Base-by-base conservation (phyloP, 2,113 vertebrate species). In the Trogon surrucura region DNA sequence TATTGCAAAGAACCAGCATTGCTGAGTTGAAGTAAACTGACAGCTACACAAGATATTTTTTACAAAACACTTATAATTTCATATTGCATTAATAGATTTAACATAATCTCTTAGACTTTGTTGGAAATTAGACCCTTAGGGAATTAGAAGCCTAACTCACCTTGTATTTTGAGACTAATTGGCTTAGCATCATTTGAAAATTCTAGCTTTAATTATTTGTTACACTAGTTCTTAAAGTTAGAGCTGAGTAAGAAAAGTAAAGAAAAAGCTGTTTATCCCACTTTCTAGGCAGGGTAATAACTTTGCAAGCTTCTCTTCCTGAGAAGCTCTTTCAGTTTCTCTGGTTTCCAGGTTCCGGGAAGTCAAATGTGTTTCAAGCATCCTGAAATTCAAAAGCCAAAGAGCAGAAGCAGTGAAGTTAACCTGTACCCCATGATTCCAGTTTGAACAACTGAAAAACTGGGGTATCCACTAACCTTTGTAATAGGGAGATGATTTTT, bases 141-240 rank as follows among this genome's bases (percentile, higher is more conserved):
- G 95, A 96, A 94, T 95, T 88, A 84, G 70, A 94, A 93, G 90
- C 85, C 92, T 81, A 93, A 95, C 92, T 93, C 96, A 96, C 96
- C 96, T 94, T 96, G 92, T 93, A 94, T 89, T 95, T 90, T 88
- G 77, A 92, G 73, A 58, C 61, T 96, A 96, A 96, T 95, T 95
- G 95, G 82, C 83, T 96, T 92, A 91, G 66, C 48, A 84, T 74
- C 82, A 95, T 96, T 65, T 67, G 72, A 93, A 96, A 93, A 81
- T 65, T 90, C 77, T 47, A 44, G 80, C 69, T 81, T 89, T 94
- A 96, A 95, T 96, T 96, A 88, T 72, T 91, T 62, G 80, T 89
- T 91, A 81, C 16, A 6, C 67, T 81, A 61, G 41, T 65, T 93
- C 77, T 65, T 91, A 57, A 93, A 96, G 95, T 82, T 89, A 92